Evolutionary conservation across 2,113 vertebrate species (phyloP).

Genomic region (Lampris megalopsis): DNA sequence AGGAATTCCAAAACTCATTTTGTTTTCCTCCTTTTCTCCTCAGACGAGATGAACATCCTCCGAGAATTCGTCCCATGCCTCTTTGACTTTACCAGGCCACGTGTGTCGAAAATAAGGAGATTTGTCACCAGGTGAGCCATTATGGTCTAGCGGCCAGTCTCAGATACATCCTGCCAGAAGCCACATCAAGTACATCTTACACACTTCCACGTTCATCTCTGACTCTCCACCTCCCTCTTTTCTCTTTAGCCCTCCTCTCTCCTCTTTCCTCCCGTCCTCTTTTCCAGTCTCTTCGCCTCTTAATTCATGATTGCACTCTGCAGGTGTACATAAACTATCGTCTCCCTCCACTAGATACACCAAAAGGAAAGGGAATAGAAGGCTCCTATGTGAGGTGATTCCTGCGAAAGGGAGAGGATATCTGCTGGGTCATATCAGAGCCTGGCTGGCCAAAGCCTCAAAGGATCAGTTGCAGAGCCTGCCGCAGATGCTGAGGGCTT

Average conservation of each 20-base stretch:
- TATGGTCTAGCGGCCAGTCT: no score
- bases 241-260: neutral
- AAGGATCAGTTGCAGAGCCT: conserved; percentile 45
- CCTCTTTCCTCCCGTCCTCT: neutral
- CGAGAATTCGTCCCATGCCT: conserved; percentile 51
- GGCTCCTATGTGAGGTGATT: rapidly evolving
- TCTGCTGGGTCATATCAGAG: conserved; percentile 35
- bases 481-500: conserved; percentile 29
- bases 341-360: conserved; percentile 19
- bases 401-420: neutral
- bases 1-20: neutral
- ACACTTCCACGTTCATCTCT: neutral
- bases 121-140: conserved; percentile 43
- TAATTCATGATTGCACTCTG: neutral
- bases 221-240: no score
- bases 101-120: conserved; percentile 40
- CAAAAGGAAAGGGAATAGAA: rapidly evolving
- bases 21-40: neutral
- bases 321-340: neutral
- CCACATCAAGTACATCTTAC: no score
- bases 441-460: conserved; percentile 46
- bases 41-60: conserved; percentile 39
- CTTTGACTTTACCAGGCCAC: conserved; percentile 40
- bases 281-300: neutral
- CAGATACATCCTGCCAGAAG: no score